Base-by-base conservation (phyloP, 37 sponge, comb jelly and placozoan species). In the Hormiphora californensis region DNA sequence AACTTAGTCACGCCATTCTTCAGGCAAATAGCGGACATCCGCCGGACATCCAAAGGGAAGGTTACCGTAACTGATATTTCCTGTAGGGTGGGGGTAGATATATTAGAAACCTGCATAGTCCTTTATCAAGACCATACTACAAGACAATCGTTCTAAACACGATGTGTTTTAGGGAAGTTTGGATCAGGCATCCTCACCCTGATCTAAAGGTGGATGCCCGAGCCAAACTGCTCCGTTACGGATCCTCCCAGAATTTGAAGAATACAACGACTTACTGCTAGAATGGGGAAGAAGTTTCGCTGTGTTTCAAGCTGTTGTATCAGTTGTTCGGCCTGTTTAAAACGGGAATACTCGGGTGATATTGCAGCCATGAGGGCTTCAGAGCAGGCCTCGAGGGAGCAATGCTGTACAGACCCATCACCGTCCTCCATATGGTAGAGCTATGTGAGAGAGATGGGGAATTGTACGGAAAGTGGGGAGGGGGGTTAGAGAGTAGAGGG, bases 1-100 rank as follows among this genome's bases (percentile, higher is more conserved):
- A 73, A 73, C 44, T 73, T 73, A n/a, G 81, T 73, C 3, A 73
- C 81, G 3, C 81, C 81, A 36, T 73, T 73, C 44, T 73, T 73
- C 3, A 73, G 81, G 25, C 81, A 73, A 27, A 73, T 73, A 3
- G 81, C 81, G 21, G 81, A 33, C 81, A 73, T 73, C 46, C 81
- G 40, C 27, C 46, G 9, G 2, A 19, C 35, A 46, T 73, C 81
- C 8, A 33, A 43, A 0, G 81, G 81, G 0, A 73, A 43, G 35
- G n/a, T 73, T 1, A 11, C 5, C 1, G 21, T 46, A 40, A 73
- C 2, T 12, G 36, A 73, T 46, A 73, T 15, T 46, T 73, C 81
- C 81, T 73, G 81, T n/a, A n/a, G n/a, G n/a, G n/a, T n/a, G n/a
- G n/a, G n/a, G n/a, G n/a, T n/a, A n/a, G n/a, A n/a, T n/a, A n/a